Percentiles rank a stretch among this genome's conserved stretches.
These are phyloP conservation scores for Pseudochaenichthys georgianus DNA, from an alignment of 2,797 vertebrate species.

Conservation along the genomic window DNA sequence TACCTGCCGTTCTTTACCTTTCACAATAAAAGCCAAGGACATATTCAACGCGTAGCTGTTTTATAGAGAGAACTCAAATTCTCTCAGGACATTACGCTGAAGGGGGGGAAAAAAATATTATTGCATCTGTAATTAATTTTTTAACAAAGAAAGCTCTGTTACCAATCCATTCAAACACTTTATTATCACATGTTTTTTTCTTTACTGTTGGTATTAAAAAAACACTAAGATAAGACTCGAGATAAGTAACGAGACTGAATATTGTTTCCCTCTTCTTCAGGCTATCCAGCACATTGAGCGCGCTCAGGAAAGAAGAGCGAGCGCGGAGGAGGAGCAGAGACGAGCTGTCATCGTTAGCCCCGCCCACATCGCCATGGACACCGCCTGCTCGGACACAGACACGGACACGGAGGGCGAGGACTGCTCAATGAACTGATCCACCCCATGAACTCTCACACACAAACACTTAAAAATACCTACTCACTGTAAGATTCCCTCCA, in stretches of 20 bases:
- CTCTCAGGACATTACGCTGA: no score
- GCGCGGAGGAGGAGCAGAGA: constrained; percentile 92
- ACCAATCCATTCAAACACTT: no score
- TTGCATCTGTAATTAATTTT: no score
- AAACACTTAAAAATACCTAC: constrained; percentile 61
- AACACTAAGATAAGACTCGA: no score
- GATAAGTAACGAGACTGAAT: no score
- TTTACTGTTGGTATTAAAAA: no score
- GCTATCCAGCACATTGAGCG: constrained; percentile 99
- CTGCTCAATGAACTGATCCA: constrained; percentile 91
- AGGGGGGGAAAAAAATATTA: no score
- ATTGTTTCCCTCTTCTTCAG: constrained; percentile 68
- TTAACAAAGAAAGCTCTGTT: no score
- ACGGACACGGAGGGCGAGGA: constrained; percentile 93
- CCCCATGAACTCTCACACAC: constrained; percentile 29
- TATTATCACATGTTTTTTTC: neutral
- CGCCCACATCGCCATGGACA: constrained; percentile 87
- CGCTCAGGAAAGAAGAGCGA: constrained; percentile 90
- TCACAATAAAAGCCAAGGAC: no score
- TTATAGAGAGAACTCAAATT: no score
- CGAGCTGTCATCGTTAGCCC: constrained; percentile 94
- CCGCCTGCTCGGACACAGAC: constrained; percentile 92
- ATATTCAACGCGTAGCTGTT: no score
- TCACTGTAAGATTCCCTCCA: constrained; percentile 80
- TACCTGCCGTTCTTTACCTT: no score